Conservation (phyloP, 1,140 invertebrate species). For the Acromyrmex heyeri region DNA sequence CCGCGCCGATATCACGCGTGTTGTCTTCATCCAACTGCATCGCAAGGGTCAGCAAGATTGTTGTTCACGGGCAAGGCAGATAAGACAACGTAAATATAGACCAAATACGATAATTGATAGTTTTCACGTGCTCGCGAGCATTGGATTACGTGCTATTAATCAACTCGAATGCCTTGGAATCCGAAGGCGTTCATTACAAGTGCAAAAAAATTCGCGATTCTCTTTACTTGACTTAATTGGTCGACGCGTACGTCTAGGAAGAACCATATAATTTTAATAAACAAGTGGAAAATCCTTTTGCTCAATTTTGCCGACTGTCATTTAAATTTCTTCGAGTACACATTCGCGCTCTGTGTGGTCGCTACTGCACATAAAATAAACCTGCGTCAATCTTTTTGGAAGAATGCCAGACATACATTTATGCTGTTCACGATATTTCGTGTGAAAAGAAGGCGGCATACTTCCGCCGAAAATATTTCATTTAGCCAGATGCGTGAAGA, state of each 20-base stretch:
- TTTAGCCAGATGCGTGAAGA: neutral
- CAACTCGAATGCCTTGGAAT: conserved; percentile 31
- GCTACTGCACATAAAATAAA: conserved; percentile 25
- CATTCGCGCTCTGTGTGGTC: neutral
- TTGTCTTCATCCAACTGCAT: conserved; percentile 30
- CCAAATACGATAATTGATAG: conserved; percentile 56
- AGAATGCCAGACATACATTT: neutral
- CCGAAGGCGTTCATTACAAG: conserved; percentile 42
- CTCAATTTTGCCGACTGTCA: neutral
- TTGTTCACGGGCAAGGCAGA: conserved; percentile 20
- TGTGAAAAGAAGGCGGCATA: conserved; percentile 54
- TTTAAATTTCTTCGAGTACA: neutral
- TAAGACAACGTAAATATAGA: conserved; percentile 50
- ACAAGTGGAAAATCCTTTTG: neutral
- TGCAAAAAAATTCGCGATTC: conserved; percentile 36
- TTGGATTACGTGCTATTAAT: conserved; percentile 51
- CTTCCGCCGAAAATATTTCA: conserved; percentile 52
- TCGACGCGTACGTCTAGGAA: neutral
- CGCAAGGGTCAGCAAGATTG: conserved; percentile 29
- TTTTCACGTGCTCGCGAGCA: conserved; percentile 49
- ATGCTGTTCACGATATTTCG: neutral
- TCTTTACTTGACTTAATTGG: conserved; percentile 38
- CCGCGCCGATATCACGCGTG: conserved; percentile 29
- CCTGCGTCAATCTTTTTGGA: neutral
- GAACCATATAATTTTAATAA: conserved; percentile 38